phyloP scores from a whole-genome alignment of 2,113 vertebrate genomes.

The Siniperca chuatsi region DNA sequence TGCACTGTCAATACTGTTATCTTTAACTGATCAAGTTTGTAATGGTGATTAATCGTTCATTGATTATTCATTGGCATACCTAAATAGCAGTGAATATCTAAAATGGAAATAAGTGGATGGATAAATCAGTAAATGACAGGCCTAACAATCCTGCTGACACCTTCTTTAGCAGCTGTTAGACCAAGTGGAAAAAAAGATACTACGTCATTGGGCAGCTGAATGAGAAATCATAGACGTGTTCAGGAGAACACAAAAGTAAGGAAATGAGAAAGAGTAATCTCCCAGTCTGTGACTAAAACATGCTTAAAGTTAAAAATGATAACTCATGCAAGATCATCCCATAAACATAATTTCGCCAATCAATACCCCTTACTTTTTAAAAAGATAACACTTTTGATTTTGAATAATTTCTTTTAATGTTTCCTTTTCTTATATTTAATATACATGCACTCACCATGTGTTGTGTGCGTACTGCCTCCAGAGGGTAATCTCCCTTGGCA shows the following conservation, averaged over 20 bases:
- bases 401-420: neutral
- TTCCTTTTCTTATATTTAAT: neutral
- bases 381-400: neutral
- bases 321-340: neutral
- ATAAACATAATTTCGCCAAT: neutral
- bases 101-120: neutral
- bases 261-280: conserved; percentile 2
- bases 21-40: neutral
- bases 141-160: neutral
- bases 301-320: neutral
- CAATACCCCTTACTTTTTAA: neutral
- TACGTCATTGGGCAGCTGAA: neutral
- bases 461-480: conserved; percentile 98
- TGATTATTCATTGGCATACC: neutral
- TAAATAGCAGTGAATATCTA: neutral
- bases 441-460: conserved; percentile 90
- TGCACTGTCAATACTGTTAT: neutral
- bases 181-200: conserved; percentile 2
- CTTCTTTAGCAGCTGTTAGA: neutral
- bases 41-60: neutral
- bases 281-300: neutral
- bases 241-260: conserved; percentile 10
- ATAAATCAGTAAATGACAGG: neutral
- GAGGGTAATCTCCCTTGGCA: conserved; percentile 97
- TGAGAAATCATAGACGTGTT: neutral